Evolutionary conservation across 2,113 vertebrate species (phyloP).

Genomic region (Labrus mixtus): DNA sequence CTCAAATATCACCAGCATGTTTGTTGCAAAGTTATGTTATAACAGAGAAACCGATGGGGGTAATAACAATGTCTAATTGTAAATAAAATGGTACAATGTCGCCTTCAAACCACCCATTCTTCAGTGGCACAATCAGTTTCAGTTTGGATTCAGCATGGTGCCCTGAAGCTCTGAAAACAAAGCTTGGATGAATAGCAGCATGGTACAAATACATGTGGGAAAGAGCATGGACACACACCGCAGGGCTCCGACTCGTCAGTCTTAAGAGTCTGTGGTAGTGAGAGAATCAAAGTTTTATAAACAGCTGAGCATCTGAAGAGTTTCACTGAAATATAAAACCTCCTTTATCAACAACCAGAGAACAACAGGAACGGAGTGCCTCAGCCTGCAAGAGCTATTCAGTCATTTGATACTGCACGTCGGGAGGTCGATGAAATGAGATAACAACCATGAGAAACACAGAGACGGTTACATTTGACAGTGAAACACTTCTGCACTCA

Average conservation of each 20-base stretch:
- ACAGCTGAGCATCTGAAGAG: constrained; percentile 30
- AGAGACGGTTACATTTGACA: not conserved
- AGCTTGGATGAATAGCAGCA: constrained; percentile 22
- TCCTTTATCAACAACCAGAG: not conserved
- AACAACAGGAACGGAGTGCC: not conserved
- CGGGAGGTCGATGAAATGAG: not conserved
- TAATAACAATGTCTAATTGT: not conserved
- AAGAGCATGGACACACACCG: not conserved
- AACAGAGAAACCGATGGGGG: not conserved
- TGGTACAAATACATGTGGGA: constrained; percentile 60
- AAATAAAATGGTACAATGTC: not conserved
- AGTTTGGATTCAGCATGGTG: not conserved
- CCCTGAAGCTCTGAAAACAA: constrained; percentile 38
- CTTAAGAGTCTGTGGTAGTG: no score
- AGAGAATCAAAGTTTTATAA: constrained; percentile 38
- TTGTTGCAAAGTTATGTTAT: not conserved
- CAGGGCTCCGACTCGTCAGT: constrained; percentile 10
- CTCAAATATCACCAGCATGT: not conserved
- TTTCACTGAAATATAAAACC: constrained; percentile 15
- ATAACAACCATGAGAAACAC: constrained; percentile 6
- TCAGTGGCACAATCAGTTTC: constrained; percentile 17
- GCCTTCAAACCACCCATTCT: not conserved
- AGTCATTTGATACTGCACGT: not conserved
- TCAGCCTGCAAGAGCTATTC: not conserved
- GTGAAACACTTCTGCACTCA: not conserved